phyloP scores from a whole-genome alignment of 2,113 vertebrate species.

The Picathartes gymnocephalus region DNA sequence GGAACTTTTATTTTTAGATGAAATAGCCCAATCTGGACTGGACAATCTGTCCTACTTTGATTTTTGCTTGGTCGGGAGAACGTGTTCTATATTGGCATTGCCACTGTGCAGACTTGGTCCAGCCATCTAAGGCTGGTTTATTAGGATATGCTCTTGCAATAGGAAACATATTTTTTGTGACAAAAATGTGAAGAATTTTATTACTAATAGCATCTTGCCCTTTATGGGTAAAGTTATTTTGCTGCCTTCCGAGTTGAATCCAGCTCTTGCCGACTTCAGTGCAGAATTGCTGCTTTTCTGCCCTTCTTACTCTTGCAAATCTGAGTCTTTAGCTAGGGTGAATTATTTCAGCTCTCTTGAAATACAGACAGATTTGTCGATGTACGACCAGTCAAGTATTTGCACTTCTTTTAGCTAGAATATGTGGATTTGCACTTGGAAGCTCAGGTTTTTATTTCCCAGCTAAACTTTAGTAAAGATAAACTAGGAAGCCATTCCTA shows the following conservation, averaged over 20 bases:
- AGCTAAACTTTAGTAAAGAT: background rate
- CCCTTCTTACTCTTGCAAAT: background rate
- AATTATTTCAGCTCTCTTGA: background rate
- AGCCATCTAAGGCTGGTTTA: slow-evolving; percentile 35
- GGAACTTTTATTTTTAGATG: slow-evolving; percentile 20
- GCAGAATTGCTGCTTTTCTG: background rate
- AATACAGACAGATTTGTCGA: background rate
- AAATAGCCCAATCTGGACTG: background rate
- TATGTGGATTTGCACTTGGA: background rate
- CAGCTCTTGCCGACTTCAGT: background rate
- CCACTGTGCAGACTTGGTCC: background rate
- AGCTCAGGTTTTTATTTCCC: background rate
- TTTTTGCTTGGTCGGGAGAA: background rate
- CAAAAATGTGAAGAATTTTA: slow-evolving; percentile 45
- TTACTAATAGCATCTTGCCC: slow-evolving; percentile 11
- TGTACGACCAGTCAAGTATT: background rate
- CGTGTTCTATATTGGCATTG: background rate
- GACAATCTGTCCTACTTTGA: background rate
- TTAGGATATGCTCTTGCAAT: background rate
- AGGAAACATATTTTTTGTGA: background rate
- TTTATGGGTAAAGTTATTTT: slow-evolving; percentile 42
- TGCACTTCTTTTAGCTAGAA: background rate
- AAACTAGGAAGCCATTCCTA: background rate
- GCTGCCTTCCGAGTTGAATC: background rate
- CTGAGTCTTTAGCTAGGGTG: background rate